Percentiles rank a stretch among this genome's conserved stretches.
These are phyloP conservation scores for Bruchidius siliquastri DNA, from an alignment of 2,888 invertebrate species.

Conservation along the genomic window DNA sequence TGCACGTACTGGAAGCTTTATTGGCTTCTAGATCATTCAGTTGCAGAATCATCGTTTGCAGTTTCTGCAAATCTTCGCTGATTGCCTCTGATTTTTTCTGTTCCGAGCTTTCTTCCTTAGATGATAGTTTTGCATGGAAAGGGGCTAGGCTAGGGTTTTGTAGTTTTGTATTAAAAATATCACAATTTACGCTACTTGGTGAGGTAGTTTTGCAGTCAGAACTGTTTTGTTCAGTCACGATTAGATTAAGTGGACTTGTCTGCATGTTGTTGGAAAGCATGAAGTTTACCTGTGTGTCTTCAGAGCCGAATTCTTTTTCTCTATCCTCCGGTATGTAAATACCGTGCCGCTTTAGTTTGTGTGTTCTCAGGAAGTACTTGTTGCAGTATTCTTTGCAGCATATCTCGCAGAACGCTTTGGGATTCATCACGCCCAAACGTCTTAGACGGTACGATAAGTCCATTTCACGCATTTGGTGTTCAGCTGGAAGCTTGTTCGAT, in stretches of 20 bases:
- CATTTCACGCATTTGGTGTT: constrained; percentile 56
- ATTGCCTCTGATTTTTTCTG: constrained; percentile 54
- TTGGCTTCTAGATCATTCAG: constrained; percentile 73
- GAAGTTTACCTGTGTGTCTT: constrained; percentile 40
- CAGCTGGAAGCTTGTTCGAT: constrained; percentile 41
- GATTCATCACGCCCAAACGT: constrained; percentile 75
- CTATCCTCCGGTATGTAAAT: constrained; percentile 63
- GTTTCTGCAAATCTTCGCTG: constrained; percentile 80
- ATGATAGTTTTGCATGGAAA: constrained; percentile 38
- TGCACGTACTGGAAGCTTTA: constrained; percentile 54
- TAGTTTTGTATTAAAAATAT: constrained; percentile 51
- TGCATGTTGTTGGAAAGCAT: constrained; percentile 50
- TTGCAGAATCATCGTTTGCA: constrained; percentile 87
- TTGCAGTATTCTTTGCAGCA: constrained; percentile 92
- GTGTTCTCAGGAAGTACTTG: constrained; percentile 86
- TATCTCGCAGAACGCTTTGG: constrained; percentile 89
- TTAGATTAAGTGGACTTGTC: constrained; percentile 74
- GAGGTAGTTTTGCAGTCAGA: constrained; percentile 50
- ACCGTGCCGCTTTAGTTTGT: constrained; percentile 91
- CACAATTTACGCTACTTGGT: constrained; percentile 51
- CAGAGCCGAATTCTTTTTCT: constrained; percentile 42
- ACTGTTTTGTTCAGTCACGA: constrained; percentile 63
- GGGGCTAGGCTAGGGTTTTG: constrained; percentile 49
- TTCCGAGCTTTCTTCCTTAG: constrained; percentile 23
- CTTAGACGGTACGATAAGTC: constrained; percentile 72